These are phyloP conservation scores for Tricholaema leucomelas DNA, from an alignment of 2,113 vertebrate genomes.

Conservation along the genomic window DNA sequence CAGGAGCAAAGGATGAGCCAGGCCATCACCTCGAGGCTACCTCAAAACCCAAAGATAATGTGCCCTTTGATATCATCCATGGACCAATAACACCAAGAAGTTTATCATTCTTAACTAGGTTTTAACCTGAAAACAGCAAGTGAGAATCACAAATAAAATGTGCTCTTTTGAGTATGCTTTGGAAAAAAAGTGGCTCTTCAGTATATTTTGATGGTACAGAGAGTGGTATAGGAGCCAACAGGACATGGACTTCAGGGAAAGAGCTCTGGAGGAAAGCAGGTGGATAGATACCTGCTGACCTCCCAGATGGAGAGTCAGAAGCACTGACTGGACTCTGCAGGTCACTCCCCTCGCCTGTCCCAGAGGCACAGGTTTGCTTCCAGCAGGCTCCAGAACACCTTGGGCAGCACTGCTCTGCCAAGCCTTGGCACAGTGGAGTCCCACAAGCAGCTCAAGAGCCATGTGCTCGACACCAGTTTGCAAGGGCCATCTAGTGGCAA, in stretches of 20 bases:
- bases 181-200: not conserved
- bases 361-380: not conserved
- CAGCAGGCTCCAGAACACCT: not conserved
- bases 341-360: not conserved
- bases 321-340: not conserved
- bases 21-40: not conserved
- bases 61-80: not conserved
- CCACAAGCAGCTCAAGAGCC: not conserved
- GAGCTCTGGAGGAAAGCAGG: not conserved
- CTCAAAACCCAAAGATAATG: not conserved
- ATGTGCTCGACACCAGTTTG: not conserved
- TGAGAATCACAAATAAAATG: not conserved
- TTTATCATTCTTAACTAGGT: not conserved
- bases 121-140: not conserved
- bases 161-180: not conserved
- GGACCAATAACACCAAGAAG: not conserved
- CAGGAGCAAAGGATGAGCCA: not conserved
- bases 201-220: not conserved
- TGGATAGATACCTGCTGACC: not conserved
- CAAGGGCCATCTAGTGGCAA: slow-evolving; percentile 28
- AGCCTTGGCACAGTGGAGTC: not conserved
- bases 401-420: not conserved
- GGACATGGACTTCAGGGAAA: not conserved
- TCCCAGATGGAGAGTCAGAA: not conserved
- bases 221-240: not conserved